Conservation (phyloP, 1,140 invertebrate species). For the Drosophila kikkawai region DNA sequence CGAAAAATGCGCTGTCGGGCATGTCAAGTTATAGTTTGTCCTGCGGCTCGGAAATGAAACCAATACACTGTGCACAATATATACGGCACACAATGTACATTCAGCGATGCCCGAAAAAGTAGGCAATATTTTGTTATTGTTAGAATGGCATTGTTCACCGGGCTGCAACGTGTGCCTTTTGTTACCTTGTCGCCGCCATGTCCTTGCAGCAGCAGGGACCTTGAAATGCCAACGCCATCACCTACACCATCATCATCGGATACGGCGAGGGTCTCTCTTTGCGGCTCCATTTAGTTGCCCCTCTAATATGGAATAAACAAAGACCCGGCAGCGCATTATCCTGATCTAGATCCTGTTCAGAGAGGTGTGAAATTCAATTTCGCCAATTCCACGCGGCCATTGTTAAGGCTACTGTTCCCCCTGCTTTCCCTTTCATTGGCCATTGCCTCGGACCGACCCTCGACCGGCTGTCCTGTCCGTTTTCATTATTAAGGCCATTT, state of each 20-base stretch:
- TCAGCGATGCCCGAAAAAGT: constrained; percentile 9
- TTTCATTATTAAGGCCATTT: constrained; percentile 67
- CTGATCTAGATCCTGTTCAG: constrained; percentile 58
- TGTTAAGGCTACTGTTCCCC: constrained; percentile 25
- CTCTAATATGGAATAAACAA: constrained; percentile 62
- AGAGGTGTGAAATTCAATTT: constrained; percentile 77
- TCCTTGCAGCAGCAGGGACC: constrained; percentile 31
- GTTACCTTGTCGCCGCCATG: constrained; percentile 49
- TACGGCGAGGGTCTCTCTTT: constrained; percentile 24
- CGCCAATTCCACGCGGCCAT: constrained; percentile 55
- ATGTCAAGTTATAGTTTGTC: constrained; percentile 54
- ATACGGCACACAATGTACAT: background rate
- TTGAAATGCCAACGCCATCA: constrained; percentile 26
- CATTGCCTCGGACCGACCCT: constrained; percentile 4
- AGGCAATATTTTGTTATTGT: constrained; percentile 55
- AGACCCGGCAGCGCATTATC: constrained; percentile 50
- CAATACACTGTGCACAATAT: constrained; percentile 34
- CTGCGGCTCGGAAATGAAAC: constrained; percentile 40
- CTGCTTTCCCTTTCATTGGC: constrained; percentile 27
- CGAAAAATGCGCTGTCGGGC: constrained; percentile 25
- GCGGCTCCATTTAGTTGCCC: constrained; percentile 42
- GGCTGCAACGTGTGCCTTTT: constrained; percentile 41
- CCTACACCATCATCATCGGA: constrained; percentile 10
- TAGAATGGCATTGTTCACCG: constrained; percentile 31
- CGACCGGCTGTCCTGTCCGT: constrained; percentile 38